Base-by-base conservation (phyloP, 2,888 invertebrate species). In the Drosophila ochracea region DNA sequence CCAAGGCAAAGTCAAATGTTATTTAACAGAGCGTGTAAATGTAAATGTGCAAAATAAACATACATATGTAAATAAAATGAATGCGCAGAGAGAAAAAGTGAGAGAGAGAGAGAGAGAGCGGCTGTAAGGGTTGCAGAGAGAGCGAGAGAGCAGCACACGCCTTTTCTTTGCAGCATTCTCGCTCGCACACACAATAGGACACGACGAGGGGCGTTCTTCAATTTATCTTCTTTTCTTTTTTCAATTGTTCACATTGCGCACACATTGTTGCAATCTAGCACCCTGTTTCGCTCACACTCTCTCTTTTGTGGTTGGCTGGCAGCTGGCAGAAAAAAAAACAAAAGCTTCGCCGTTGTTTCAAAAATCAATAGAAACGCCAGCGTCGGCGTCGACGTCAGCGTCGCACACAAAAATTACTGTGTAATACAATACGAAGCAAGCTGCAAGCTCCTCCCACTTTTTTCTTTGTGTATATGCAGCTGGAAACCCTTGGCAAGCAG, bases 381-480 rank as follows among this genome's bases (percentile, higher is more conserved):
- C 33, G 52, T 21, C 52, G 47, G 21, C 41, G 30, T 28, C 50
- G 62, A 49, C 43, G 28, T 28, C 50, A 39, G 49, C 61, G 31
- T 35, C 7, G 37, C 25, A 43, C 74, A 81, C 75, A 73, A 77
- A 61, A 55, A 57, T 60, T 78, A 80, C 80, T 78, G 84, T 82
- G 76, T 66, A 76, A 73, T 53, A 75, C 64, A 80, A 84, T 55
- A 76, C 54, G 61, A 3, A 55, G 65, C 59, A 49, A 57, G 41
- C 47, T 57, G 64, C 25, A 76, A 69, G 86, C 91, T 91, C 89
- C 89, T 84, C 89, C 89, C 84, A 47, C 47, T 47, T 47, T 25
- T 47, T 47, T 47, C 16, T 16, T 25, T 47, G 47, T 47, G 9
- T 47, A 47, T 47, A 25, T 16, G 16, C 47, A 25, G 25, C 16